These are phyloP conservation scores for Coccyzus lansbergi DNA, from an alignment of 2,797 vertebrate genomes.

Conservation along the genomic window DNA sequence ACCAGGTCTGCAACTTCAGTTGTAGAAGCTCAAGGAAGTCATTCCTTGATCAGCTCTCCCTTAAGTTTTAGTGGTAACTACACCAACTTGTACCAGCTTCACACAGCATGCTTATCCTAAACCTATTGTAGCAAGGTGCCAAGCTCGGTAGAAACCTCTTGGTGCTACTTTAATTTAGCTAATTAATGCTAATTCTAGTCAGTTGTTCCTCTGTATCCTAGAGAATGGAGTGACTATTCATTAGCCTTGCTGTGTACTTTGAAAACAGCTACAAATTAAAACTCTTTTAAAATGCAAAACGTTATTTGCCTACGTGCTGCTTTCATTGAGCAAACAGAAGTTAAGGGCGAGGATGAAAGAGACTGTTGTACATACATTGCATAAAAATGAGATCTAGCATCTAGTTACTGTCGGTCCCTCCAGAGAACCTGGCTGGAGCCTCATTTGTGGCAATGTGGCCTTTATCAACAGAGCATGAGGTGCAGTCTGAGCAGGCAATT, in stretches of 20 bases:
- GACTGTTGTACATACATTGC: background rate
- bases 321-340: conserved; percentile 45
- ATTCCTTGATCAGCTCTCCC: background rate
- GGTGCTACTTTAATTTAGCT: background rate
- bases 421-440: background rate
- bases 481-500: background rate
- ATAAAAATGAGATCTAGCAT: conserved; percentile 29
- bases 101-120: background rate
- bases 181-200: conserved; percentile 60
- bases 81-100: background rate
- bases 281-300: conserved; percentile 64
- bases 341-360: conserved; percentile 28
- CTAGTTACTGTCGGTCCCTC: background rate
- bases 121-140: background rate
- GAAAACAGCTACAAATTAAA: conserved; percentile 64
- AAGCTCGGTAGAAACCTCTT: background rate
- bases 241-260: conserved; percentile 56
- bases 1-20: background rate
- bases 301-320: conserved; percentile 51
- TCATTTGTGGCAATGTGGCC: background rate
- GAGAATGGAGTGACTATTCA: conserved; percentile 44
- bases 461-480: background rate
- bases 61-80: background rate
- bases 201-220: conserved; percentile 8
- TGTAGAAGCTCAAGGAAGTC: background rate